Evolutionary conservation across 2,888 invertebrate species (phyloP), one percentile per base, ranked within the genome.

Genomic region (Plusia festucae): DNA sequence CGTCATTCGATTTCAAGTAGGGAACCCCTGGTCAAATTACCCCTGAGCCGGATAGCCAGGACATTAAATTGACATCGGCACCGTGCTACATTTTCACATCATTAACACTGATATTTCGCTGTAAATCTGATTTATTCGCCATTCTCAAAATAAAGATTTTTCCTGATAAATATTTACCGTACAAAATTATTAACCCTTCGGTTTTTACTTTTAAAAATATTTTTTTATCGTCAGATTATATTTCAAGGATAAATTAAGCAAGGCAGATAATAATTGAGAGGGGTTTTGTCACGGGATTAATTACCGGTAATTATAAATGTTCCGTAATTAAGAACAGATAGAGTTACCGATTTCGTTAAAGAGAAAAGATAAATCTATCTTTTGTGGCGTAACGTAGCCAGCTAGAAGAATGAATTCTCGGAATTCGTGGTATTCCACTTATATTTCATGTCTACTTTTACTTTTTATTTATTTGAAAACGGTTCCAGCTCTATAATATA

Each of bases 261-360:
- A 46, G 51, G 40, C 27, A 67, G 44, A 11, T 68, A 65, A 54
- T 68, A 72, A 76, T 66, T 49, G 65, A 66, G 20, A 61, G 56
- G 53, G 57, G 46, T 51, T 54, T 51, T 68, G 55, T 65, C 20
- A 18, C 1, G 52, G 44, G 40, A 69, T 56, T 76, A 52, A 79
- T 73, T 70, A 68, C 40, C 53, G 60, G 32, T 59, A 16, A 32
- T 67, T 70, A 68, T 56, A 68, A 59, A 58, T 58, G 61, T 64
- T 13, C 20, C 16, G 51, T 76, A 57, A 65, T 73, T 76, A 58
- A n/a, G 20, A 52, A 11, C 11, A 54, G 59, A 51, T 73, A 18
- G 32, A 55, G 46, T 68, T 75, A 68, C 60, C 18, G 55, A 65
- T 61, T 53, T 30, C 13, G 46, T 53, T 30, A 20, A 18, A 60